Evolutionary conservation across 2,888 invertebrate species (phyloP), one percentile per base, ranked within the genome.

Genomic region (Acrobasis suavella): DNA sequence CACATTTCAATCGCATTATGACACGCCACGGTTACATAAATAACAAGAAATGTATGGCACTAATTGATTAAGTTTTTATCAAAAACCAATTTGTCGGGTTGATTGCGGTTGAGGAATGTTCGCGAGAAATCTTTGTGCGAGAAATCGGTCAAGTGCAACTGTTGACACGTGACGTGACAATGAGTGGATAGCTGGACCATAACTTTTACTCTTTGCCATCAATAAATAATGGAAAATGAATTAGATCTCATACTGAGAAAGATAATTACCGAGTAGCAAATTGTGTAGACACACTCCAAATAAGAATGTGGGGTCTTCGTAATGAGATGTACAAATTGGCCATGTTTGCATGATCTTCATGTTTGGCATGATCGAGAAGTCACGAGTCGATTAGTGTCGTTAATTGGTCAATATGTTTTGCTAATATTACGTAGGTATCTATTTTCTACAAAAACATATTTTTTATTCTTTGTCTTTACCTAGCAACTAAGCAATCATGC

Each of bases 1-100:
- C 46, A n/a, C 46, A 46, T n/a, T 46, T n/a, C 46, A 46, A 46
- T 46, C 46, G 46, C 12, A 46, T n/a, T 46, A 46, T 46, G 46
- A 46, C 12, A 46, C 46, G 12, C 10, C 38, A 38, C 14, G 14
- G 38, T 55, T 55, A 38, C 55, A 15, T 55, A 39, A 52, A 32
- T 51, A 15, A 32, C 5, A 32, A 32, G 8, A 32, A 32, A 7
- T 32, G 32, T 32, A 46, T n/a, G 46, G 15, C 38, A 15, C 39
- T 55, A 16, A 55, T 55, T 39, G 55, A 39, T 38, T 39, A 15
- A 5, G 2, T 39, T 39, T 55, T 16, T 37, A 52, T 37, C 32
- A n/a, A 32, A 32, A 52, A 8, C n/a, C 52, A 52, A 22, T 52
- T 52, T n/a, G 22, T 14, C 22, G 32, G 32, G 32, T 22, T 52